Conservation (phyloP, 2,113 vertebrate species). For the Ctenodactylus gundi region DNA sequence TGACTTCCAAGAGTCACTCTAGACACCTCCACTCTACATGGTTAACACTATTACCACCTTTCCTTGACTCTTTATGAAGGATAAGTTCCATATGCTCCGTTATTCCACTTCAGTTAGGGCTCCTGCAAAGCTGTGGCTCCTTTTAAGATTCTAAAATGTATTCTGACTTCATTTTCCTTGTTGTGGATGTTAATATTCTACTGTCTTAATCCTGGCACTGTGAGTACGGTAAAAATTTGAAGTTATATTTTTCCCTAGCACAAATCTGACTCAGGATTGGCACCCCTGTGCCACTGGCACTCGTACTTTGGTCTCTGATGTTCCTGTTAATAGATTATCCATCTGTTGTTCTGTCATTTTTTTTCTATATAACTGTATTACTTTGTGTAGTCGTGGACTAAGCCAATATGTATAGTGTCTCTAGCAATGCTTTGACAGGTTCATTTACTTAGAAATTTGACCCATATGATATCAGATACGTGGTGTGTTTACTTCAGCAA, state of each 20-base stretch:
- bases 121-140: neutral
- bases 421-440: constrained; percentile 14
- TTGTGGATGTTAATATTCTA: neutral
- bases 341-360: constrained; percentile 59
- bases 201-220: neutral
- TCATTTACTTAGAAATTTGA: constrained; percentile 57
- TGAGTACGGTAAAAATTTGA: constrained; percentile 25
- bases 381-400: neutral
- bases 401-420: constrained; percentile 44
- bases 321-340: constrained; percentile 67
- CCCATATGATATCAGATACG: constrained; percentile 39
- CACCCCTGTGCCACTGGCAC: neutral
- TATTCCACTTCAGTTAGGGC: neutral
- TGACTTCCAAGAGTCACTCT: neutral
- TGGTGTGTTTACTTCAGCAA: constrained; percentile 56
- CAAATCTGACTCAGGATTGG: neutral
- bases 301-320: constrained; percentile 10
- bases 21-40: neutral
- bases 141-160: constrained; percentile 11
- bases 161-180: neutral
- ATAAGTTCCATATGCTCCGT: neutral
- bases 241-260: constrained; percentile 22
- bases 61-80: neutral
- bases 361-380: constrained; percentile 61
- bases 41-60: neutral